phyloP scores from a whole-genome alignment of 2,113 vertebrate species.

The Alces alces region DNA sequence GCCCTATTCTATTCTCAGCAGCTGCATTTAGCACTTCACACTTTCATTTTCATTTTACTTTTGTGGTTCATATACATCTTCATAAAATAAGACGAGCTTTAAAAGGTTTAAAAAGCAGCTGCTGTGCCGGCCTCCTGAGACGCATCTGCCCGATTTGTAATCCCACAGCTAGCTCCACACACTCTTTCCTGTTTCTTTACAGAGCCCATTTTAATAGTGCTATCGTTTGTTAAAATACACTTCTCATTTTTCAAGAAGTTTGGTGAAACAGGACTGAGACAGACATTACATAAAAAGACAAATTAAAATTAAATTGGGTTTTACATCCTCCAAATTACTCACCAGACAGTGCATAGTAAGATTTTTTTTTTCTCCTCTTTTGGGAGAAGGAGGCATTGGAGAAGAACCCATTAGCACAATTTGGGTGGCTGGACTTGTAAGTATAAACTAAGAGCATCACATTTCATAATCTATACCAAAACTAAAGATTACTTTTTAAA shows the following conservation, averaged over 20 bases:
- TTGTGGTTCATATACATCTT: slow-evolving; percentile 38
- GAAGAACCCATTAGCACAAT: not conserved
- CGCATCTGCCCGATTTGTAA: slow-evolving; percentile 5
- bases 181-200: slow-evolving; percentile 29
- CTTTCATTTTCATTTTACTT: slow-evolving; percentile 52
- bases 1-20: not conserved
- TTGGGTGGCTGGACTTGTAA: not conserved
- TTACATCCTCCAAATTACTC: not conserved
- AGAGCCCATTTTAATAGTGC: slow-evolving; percentile 26
- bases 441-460: not conserved
- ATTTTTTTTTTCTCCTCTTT: not conserved
- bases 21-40: slow-evolving; percentile 32
- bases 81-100: slow-evolving; percentile 55
- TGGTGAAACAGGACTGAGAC: not conserved
- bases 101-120: slow-evolving; percentile 50
- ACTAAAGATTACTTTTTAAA: not conserved
- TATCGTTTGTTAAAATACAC: slow-evolving; percentile 10
- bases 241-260: slow-evolving; percentile 16
- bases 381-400: not conserved
- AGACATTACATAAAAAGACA: slow-evolving; percentile 28
- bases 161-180: not conserved
- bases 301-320: slow-evolving; percentile 30
- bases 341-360: slow-evolving; percentile 6
- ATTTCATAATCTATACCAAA: not conserved
- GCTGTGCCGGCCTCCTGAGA: slow-evolving; percentile 22